Conservation (phyloP, 2,797 vertebrate genomes). For the Taenioides sp. region DNA sequence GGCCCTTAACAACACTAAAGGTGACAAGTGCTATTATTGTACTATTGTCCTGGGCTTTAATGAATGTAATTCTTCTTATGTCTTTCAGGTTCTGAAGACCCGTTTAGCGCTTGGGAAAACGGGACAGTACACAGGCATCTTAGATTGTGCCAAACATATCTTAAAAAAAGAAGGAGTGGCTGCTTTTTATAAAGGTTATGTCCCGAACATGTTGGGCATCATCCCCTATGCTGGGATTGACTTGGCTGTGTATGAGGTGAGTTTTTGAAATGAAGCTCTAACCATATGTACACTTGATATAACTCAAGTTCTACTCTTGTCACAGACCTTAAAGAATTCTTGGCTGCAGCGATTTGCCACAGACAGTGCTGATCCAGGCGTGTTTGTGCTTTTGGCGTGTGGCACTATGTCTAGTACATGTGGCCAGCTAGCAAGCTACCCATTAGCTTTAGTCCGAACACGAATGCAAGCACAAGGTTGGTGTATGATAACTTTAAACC, state of each 20-base stretch:
- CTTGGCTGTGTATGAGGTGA: constrained; percentile 93
- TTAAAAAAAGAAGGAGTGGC: constrained; percentile 83
- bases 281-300: neutral
- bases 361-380: constrained; percentile 90
- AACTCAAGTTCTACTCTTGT: neutral
- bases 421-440: constrained; percentile 93
- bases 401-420: constrained; percentile 95
- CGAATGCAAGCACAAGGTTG: constrained; percentile 97
- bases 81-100: constrained; percentile 90
- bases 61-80: constrained; percentile 7
- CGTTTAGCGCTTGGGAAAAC: constrained; percentile 90
- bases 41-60: neutral
- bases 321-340: constrained; percentile 90
- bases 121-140: constrained; percentile 88
- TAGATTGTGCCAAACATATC: constrained; percentile 87
- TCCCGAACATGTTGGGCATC: constrained; percentile 97
- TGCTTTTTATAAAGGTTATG: constrained; percentile 95
- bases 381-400: constrained; percentile 94
- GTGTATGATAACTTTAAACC: constrained; percentile 19
- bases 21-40: neutral
- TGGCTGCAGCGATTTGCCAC: constrained; percentile 91
- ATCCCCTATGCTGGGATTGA: constrained; percentile 97
- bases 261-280: constrained; percentile 12
- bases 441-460: constrained; percentile 92
- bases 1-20: neutral